Percentiles rank a stretch among this genome's conserved stretches.
These are phyloP conservation scores for Drosophila erecta DNA, from an alignment of 1,140 invertebrate genomes.

Conservation along the genomic window DNA sequence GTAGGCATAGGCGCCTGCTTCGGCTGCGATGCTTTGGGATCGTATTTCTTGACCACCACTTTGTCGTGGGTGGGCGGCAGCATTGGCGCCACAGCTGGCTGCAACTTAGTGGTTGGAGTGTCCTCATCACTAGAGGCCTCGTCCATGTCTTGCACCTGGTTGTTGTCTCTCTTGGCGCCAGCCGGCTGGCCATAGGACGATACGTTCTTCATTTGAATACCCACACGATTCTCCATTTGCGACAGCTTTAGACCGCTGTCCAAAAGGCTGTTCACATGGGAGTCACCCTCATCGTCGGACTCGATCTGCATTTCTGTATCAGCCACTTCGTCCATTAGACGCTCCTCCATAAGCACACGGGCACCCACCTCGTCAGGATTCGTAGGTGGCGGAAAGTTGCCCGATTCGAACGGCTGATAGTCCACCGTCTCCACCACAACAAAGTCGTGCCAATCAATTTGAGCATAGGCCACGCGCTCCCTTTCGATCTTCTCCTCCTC, in stretches of 20 bases:
- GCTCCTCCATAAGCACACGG: constrained; percentile 92
- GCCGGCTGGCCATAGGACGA: constrained; percentile 65
- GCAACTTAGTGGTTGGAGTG: constrained; percentile 85
- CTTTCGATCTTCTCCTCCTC: constrained; percentile 98
- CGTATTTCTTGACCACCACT: constrained; percentile 98
- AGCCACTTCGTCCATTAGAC: constrained; percentile 85
- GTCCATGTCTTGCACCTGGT: constrained; percentile 94
- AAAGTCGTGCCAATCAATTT: constrained; percentile 99
- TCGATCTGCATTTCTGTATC: constrained; percentile 90
- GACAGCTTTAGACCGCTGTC: constrained; percentile 85
- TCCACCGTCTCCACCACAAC: constrained; percentile 99
- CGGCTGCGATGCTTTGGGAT: constrained; percentile 92
- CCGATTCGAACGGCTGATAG: constrained; percentile 98
- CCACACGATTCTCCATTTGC: constrained; percentile 87
- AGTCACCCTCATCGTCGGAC: constrained; percentile 89
- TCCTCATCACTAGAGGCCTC: constrained; percentile 94
- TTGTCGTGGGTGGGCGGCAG: constrained; percentile 96
- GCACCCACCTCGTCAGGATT: constrained; percentile 98
- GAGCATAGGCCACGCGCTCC: constrained; percentile 97
- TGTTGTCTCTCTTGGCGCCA: constrained; percentile 84
- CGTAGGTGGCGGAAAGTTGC: constrained; percentile 98
- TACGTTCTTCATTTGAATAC: constrained; percentile 85
- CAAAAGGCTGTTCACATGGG: constrained; percentile 59
- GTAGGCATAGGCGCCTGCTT: constrained; percentile 86
- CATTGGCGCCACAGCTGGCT: constrained; percentile 86